Evolutionary conservation across 2,113 vertebrate species (phyloP).

Genomic region (Pelobates fuscus): DNA sequence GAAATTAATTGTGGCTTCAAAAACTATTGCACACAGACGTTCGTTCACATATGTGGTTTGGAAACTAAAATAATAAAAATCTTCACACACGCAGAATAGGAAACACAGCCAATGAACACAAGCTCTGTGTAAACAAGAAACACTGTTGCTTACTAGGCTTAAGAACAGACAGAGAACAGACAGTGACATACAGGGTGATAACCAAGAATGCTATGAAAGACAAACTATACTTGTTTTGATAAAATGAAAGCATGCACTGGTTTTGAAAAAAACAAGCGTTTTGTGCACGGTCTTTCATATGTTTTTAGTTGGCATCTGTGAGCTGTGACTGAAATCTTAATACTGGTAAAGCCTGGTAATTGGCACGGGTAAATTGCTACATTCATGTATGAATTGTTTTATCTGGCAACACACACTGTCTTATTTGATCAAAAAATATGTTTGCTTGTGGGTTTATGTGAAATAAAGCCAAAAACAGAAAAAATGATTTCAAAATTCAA

Average conservation of each 20-base stretch:
- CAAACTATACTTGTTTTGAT: constrained; percentile 26
- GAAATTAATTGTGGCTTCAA: constrained; percentile 10
- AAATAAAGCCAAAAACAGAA: constrained; percentile 62
- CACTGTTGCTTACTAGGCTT: neutral
- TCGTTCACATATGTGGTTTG: constrained; percentile 15
- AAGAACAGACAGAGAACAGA: constrained; percentile 9
- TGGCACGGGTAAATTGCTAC: constrained; percentile 73
- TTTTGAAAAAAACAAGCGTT: neutral
- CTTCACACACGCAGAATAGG: constrained; percentile 30
- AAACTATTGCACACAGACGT: constrained; percentile 2
- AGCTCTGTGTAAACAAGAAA: constrained; percentile 16
- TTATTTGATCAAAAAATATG: constrained; percentile 71
- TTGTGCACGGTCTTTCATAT: neutral
- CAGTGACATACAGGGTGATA: constrained; percentile 2
- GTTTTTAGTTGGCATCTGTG: constrained; percentile 1
- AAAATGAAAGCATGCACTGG: neutral
- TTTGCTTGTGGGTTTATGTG: constrained; percentile 71
- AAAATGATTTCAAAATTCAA: constrained; percentile 52
- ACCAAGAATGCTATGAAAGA: constrained; percentile 11
- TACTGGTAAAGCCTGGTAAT: constrained; percentile 61
- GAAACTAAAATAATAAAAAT: constrained; percentile 37
- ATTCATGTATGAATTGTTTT: constrained; percentile 74
- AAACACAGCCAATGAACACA: constrained; percentile 33
- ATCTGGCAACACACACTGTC: constrained; percentile 72
- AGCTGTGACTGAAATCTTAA: constrained; percentile 68